Base-by-base conservation (phyloP, 2,797 vertebrate genomes). In the Bradypus variegatus region DNA sequence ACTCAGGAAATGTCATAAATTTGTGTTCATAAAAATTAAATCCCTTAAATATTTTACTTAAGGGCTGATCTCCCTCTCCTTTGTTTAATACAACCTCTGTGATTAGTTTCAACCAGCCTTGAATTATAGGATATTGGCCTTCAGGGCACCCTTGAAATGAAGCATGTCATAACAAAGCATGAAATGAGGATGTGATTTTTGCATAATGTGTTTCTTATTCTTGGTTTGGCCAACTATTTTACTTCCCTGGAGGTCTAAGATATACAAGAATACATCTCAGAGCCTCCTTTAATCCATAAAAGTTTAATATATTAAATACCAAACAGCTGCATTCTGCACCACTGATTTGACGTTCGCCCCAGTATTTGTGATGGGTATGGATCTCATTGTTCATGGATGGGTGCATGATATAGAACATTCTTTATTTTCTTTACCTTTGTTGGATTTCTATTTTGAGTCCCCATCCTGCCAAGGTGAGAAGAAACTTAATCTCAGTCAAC, bases 271-370 rank as follows among this genome's bases (percentile, higher is more conserved):
- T 19, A 27, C 36, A 1, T 31, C 11, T 21, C 12, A 6, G 60
- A 33, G 48, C n/a, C 60, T 67, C 45, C 38, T 36, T 19, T 67
- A 75, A 41, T 67, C 83, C 38, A 1, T 23, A 25, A 19, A 88
- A 18, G 36, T 36, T 55, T 11, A 21, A 3, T 0, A 2, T 1
- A 72, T 31, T 69, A 41, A 5, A 18, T 1, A 8, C 21, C 53
- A 53, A 0, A 8, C 36, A 23, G 55, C 62, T n/a, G 45, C 12
- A 6, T 7, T 53, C 81, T 27, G 19, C 45, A 19, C 8, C 31
- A 3, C 11, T 0, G 0, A 36, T 4, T 2, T 8, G 13, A 7
- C 0, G 0, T 0, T 0, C 3, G 55, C 10, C 81, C 2, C 33
- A 7, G 0, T 4, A 3, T 4, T 50, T 25, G 31, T 0, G 3